These are phyloP conservation scores for Tenualosa ilisha DNA, from an alignment of 2,797 vertebrate species.

Conservation along the genomic window DNA sequence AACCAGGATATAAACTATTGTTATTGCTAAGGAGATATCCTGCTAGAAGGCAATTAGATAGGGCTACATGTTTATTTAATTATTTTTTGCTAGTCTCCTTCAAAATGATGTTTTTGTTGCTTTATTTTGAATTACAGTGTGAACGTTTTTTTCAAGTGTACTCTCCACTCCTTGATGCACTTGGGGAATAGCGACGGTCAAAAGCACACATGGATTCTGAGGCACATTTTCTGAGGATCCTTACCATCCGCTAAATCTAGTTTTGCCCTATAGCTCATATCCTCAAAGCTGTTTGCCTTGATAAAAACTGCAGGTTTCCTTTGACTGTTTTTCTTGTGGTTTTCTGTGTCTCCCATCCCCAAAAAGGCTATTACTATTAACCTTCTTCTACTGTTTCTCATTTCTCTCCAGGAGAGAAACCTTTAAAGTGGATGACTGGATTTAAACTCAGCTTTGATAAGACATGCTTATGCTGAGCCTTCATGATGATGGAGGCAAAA, in stretches of 20 bases:
- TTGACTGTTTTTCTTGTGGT: conserved; percentile 55
- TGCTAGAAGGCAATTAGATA: too few species aligned
- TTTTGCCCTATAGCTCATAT: background rate
- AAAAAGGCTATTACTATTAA: conserved; percentile 44
- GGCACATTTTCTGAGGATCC: background rate
- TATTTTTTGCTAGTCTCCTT: background rate
- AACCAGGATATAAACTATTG: too few species aligned
- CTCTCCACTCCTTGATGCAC: too few species aligned
- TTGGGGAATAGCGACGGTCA: background rate
- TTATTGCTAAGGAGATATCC: too few species aligned
- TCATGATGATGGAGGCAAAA: background rate
- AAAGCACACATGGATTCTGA: background rate
- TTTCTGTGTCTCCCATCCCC: conserved; percentile 52
- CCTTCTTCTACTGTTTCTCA: conserved; percentile 23
- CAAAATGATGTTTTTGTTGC: background rate
- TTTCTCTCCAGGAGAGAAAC: background rate
- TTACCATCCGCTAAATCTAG: background rate
- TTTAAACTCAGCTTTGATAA: conserved; percentile 39
- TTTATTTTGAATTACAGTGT: background rate
- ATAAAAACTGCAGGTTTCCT: conserved; percentile 51
- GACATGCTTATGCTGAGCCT: background rate
- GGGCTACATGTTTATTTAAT: background rate
- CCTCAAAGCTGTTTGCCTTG: conserved; percentile 11
- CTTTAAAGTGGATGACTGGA: conserved; percentile 24
- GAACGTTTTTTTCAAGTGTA: background rate